These are phyloP conservation scores for Megalonaias nervosa DNA, from an alignment of 1,140 invertebrate genomes.

Conservation along the genomic window DNA sequence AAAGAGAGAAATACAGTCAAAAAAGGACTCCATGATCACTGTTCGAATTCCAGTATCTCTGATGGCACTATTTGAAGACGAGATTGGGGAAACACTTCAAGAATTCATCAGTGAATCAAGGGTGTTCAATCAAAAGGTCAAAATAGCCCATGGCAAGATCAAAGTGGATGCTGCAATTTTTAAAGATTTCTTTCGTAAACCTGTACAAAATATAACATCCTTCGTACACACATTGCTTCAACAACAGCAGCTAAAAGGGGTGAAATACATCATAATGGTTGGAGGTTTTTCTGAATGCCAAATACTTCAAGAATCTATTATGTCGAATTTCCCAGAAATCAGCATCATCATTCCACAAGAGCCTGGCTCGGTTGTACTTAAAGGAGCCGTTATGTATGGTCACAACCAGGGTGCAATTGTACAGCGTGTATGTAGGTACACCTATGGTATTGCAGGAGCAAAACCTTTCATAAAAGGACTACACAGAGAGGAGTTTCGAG, in stretches of 20 bases:
- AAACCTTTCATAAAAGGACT: too few species aligned
- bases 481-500: too few species aligned
- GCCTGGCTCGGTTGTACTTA: constrained; percentile 8
- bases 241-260: background rate
- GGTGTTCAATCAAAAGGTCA: constrained; percentile 4
- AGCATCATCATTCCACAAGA: constrained; percentile 24
- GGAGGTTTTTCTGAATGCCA: constrained; percentile 35
- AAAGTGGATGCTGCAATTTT: constrained; percentile 13
- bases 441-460: too few species aligned
- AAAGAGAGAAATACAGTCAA: constrained; percentile 20
- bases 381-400: constrained; percentile 5
- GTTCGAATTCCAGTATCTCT: constrained; percentile 15
- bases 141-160: constrained; percentile 23
- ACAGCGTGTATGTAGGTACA: too few species aligned
- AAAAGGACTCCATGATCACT: constrained; percentile 1
- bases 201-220: constrained; percentile 7
- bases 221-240: constrained; percentile 4
- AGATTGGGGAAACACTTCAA: background rate
- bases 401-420: too few species aligned
- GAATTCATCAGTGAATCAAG: background rate
- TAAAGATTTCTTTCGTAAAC: constrained; percentile 10
- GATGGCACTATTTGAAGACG: constrained; percentile 6
- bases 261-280: constrained; percentile 28
- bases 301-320: constrained; percentile 19
- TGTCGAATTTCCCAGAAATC: constrained; percentile 10